Evolutionary conservation across 2,888 invertebrate species (phyloP).

Genomic region (Mimumesa dahlbomi): DNA sequence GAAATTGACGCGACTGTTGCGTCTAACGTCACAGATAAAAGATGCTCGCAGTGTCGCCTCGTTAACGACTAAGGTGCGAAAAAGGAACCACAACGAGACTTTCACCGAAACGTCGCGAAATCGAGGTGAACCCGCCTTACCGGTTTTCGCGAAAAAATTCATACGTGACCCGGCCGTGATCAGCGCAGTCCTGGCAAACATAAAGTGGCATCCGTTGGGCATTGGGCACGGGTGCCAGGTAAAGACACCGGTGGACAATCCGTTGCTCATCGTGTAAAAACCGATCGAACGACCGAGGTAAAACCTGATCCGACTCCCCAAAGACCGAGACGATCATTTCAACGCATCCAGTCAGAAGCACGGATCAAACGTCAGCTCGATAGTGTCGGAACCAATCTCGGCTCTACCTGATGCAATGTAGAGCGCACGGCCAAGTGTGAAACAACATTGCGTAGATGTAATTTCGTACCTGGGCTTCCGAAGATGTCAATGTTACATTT

Average conservation of each 20-base stretch:
- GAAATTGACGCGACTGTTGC: background rate
- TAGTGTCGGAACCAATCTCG: conserved; percentile 35
- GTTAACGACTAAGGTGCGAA: conserved; percentile 42
- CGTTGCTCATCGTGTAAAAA: conserved; percentile 56
- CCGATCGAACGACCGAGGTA: conserved; percentile 58
- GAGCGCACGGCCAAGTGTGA: no score
- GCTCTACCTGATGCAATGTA: no score
- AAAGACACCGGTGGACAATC: conserved; percentile 62
- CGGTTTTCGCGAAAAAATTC: conserved; percentile 73
- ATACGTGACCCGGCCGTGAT: conserved; percentile 68
- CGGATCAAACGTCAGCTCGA: conserved; percentile 18
- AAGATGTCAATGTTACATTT: no score
- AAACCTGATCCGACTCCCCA: conserved; percentile 71
- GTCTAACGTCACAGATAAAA: background rate
- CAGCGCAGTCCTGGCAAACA: conserved; percentile 39
- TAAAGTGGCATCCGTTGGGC: conserved; percentile 41
- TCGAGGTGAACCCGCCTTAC: conserved; percentile 70
- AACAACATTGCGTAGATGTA: no score
- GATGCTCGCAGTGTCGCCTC: conserved; percentile 10
- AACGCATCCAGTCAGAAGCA: conserved; percentile 20
- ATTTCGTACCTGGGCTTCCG: no score
- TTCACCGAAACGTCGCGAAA: conserved; percentile 66
- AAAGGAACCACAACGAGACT: conserved; percentile 51
- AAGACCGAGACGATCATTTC: conserved; percentile 63
- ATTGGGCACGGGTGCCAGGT: conserved; percentile 56